These are phyloP conservation scores for Neolamprologus cancellatus DNA, from an alignment of 2,113 vertebrate species.

Conservation along the genomic window DNA sequence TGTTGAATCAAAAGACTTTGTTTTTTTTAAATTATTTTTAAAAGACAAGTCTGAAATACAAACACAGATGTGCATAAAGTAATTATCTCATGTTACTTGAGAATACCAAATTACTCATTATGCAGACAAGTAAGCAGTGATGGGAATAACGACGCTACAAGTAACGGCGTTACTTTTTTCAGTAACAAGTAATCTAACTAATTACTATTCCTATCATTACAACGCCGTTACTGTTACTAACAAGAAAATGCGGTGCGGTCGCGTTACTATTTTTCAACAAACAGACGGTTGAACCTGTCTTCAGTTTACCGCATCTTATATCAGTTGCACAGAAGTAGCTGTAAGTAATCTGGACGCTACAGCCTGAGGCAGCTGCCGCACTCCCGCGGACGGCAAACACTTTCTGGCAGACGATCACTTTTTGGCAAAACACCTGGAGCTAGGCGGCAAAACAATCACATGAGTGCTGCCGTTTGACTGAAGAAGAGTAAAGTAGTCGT, in stretches of 20 bases:
- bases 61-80: not conserved
- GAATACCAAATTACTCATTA: not conserved
- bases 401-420: not conserved
- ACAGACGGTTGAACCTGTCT: not conserved
- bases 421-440: not conserved
- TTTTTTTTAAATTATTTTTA: rapidly evolving
- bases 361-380: not conserved
- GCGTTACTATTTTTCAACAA: not conserved
- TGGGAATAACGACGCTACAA: not conserved
- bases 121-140: not conserved
- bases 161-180: not conserved
- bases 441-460: not conserved
- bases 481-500: not conserved
- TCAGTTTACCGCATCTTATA: not conserved
- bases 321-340: not conserved
- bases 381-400: not conserved
- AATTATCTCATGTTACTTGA: not conserved
- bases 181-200: not conserved
- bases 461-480: not conserved
- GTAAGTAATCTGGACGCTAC: not conserved
- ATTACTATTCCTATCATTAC: not conserved
- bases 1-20: not conserved
- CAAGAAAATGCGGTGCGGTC: not conserved
- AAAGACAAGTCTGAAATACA: not conserved
- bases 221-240: not conserved